These are phyloP conservation scores for Actinemys pallida DNA, from an alignment of 2,113 vertebrate species.

Conservation along the genomic window DNA sequence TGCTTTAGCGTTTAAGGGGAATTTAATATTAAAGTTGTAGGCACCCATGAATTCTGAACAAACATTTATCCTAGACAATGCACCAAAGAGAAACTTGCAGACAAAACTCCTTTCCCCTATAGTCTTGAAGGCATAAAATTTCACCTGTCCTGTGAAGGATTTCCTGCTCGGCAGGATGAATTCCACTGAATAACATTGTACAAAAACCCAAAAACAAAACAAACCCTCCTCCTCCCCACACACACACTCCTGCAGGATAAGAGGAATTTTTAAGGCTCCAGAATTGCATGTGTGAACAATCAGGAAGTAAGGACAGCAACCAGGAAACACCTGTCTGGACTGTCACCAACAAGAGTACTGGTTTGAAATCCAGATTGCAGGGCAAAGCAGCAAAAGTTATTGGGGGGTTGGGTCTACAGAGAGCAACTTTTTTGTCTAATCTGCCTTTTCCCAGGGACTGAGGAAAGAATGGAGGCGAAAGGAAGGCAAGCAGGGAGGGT, in stretches of 20 bases:
- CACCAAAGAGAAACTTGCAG: not conserved
- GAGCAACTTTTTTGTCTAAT: not conserved
- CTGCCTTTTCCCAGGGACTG: not conserved
- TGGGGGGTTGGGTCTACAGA: not conserved
- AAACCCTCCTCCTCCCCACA: no score
- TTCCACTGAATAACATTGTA: not conserved
- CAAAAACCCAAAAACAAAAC: no score
- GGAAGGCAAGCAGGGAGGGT: not conserved
- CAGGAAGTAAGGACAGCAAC: constrained; percentile 19
- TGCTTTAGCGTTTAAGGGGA: not conserved
- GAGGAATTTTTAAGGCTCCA: not conserved
- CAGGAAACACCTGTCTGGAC: constrained; percentile 10
- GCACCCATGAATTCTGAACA: not conserved
- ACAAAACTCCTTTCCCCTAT: not conserved
- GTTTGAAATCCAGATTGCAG: not conserved
- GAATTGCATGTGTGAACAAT: not conserved
- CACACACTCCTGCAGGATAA: not conserved
- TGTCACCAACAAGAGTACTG: constrained; percentile 18
- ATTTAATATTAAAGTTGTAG: not conserved
- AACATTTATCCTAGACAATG: not conserved
- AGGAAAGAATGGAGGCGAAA: not conserved
- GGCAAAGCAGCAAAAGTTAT: constrained; percentile 46
- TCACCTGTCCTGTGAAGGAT: not conserved
- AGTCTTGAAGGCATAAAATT: not conserved
- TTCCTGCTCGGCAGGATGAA: not conserved